Conservation (phyloP, 92 coral and sea anemone genomes). For the Metridium senile region DNA sequence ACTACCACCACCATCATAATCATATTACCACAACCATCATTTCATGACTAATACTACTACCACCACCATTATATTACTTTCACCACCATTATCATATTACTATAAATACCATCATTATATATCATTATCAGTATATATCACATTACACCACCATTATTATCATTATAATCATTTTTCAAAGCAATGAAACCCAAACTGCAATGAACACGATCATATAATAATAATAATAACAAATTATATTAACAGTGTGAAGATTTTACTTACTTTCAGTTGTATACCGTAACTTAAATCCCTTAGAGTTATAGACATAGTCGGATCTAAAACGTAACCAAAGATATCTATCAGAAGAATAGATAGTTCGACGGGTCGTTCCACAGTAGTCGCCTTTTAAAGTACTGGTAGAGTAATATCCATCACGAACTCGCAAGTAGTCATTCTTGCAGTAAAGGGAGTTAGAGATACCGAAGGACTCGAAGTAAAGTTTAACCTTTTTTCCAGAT, state of each 20-base stretch:
- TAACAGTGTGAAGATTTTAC: not conserved
- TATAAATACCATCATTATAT: too few species aligned
- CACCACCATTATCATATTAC: too few species aligned
- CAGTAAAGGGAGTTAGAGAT: not conserved
- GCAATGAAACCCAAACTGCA: not conserved
- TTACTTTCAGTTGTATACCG: conserved; percentile 6
- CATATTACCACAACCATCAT: too few species aligned
- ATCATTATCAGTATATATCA: too few species aligned
- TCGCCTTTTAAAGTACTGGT: conserved; percentile 25
- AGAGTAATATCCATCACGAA: conserved; percentile 39
- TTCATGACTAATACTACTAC: too few species aligned
- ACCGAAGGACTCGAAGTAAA: conserved; percentile 4
- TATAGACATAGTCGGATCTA: conserved; percentile 7
- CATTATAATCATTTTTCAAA: too few species aligned
- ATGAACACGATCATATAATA: not conserved
- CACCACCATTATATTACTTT: too few species aligned
- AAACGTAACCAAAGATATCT: conserved; percentile 41
- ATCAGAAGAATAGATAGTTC: conserved; percentile 24
- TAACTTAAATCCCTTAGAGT: conserved; percentile 6
- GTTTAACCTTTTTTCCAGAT: conserved; percentile 1
- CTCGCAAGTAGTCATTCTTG: conserved; percentile 31
- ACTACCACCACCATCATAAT: too few species aligned
- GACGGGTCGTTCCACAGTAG: conserved; percentile 24
- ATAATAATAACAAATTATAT: not conserved
- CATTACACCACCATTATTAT: too few species aligned